phyloP scores from a whole-genome alignment of 2,113 vertebrate genomes.

The Urocitellus parryii region DNA sequence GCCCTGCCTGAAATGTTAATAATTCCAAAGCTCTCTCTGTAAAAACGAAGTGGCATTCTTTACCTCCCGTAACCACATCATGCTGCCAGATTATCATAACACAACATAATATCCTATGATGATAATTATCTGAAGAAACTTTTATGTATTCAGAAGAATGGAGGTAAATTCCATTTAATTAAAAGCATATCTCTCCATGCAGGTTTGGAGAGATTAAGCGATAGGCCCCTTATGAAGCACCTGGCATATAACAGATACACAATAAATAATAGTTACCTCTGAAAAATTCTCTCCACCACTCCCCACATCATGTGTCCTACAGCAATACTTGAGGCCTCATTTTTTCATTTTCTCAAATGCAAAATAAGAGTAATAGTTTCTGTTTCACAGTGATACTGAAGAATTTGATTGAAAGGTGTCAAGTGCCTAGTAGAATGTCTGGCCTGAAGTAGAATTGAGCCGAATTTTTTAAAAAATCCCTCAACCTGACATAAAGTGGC shows the following conservation, averaged over 20 bases:
- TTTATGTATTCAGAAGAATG: conserved; percentile 11
- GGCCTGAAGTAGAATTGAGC: neutral
- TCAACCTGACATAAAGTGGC: neutral
- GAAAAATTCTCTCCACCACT: neutral
- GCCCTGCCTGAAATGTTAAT: conserved; percentile 59
- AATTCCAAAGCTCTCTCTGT: conserved; percentile 75
- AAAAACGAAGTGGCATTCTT: neutral
- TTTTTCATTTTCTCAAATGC: conserved; percentile 13
- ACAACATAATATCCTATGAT: neutral
- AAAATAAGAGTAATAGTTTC: conserved; percentile 18
- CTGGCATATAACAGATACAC: conserved; percentile 26
- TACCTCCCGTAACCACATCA: neutral
- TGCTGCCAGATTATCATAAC: conserved; percentile 19
- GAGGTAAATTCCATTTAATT: conserved; percentile 53
- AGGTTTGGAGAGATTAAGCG: neutral
- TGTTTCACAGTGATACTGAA: neutral
- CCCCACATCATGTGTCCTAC: neutral
- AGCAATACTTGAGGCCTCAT: neutral
- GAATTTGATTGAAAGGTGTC: conserved; percentile 38
- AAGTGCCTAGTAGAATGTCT: neutral
- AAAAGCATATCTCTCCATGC: neutral
- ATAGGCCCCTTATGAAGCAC: neutral
- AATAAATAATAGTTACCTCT: conserved; percentile 25
- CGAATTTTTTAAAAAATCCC: neutral
- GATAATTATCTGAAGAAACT: conserved; percentile 63